Conservation (phyloP, 2,888 invertebrate genomes). For the Endotricha flammealis region DNA sequence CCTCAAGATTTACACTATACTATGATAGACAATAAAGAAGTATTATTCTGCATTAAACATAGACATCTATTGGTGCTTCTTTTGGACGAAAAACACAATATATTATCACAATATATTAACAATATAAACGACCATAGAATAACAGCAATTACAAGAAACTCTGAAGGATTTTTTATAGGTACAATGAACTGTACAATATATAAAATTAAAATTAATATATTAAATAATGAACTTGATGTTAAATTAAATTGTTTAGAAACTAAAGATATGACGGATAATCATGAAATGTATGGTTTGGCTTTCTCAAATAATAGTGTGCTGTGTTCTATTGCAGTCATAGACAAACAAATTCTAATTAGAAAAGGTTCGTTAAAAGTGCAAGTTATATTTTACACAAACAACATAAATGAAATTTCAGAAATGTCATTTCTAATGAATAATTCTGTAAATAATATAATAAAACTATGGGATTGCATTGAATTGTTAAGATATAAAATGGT, state of each 20-base stretch:
- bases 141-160: slow-evolving; percentile 32
- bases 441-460: slow-evolving; percentile 38
- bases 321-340: slow-evolving; percentile 35
- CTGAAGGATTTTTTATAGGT: slow-evolving; percentile 32
- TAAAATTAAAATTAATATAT: slow-evolving; percentile 31
- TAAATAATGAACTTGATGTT: slow-evolving; percentile 26
- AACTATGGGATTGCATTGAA: slow-evolving; percentile 57
- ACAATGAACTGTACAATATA: slow-evolving; percentile 41
- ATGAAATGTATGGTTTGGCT: slow-evolving; percentile 39
- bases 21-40: slow-evolving; percentile 29
- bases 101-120: slow-evolving; percentile 38
- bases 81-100: slow-evolving; percentile 35
- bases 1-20: slow-evolving; percentile 32
- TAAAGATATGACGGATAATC: slow-evolving; percentile 37
- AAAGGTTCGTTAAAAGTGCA: slow-evolving; percentile 43
- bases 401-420: slow-evolving; percentile 29
- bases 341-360: slow-evolving; percentile 41
- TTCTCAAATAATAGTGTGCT: slow-evolving; percentile 44
- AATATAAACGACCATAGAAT: slow-evolving; percentile 58
- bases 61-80: slow-evolving; percentile 51
- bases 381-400: slow-evolving; percentile 35
- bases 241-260: slow-evolving; percentile 26
- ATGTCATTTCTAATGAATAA: slow-evolving; percentile 39
- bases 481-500: slow-evolving; percentile 43
- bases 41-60: slow-evolving; percentile 52